Evolutionary conservation across 2,797 vertebrate species (phyloP), one percentile per base, ranked within the genome.

Genomic region (Cygnus olor): DNA sequence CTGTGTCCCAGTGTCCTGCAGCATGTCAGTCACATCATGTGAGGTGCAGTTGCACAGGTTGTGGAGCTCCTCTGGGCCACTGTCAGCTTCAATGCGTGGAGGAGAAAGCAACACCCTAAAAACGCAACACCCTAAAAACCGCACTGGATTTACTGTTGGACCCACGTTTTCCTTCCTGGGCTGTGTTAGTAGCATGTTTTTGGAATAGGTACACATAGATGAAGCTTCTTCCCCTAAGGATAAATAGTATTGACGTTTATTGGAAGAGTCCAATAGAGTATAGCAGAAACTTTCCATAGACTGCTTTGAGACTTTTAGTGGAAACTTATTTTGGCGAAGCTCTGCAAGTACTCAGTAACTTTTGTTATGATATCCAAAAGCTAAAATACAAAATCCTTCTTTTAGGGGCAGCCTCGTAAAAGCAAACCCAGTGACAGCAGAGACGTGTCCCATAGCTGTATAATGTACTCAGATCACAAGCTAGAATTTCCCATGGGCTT

Each of bases 271-370:
- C 61, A 60, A n/a, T 19, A 57, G 54, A 85, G 24, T 21, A 10
- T 7, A 72, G 65, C 86, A 92, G 65, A 90, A 88, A 80, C n/a
- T 81, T 90, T 92, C 91, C 53, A 10, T 63, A 19, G 80, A 22
- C 63, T 30, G 10, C 85, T 85, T 68, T 12, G 70, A 90, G 72
- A 25, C 69, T 81, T 93, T 64, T 45, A 89, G 77, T 88, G 74
- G 86, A 95, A 95, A 86, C 64, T 68, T 64, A 30, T 20, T 94
- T 89, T 92, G 90, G 73, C 90, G 94, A 70, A 88, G n/a, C 66
- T 94, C 82, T 87, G 71, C 61, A 83, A 86, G 38, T 57, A 61
- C 47, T 82, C 47, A 25, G 3, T 92, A 78, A 68, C 92, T 76
- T 92, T 79, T 19, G 15, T 71, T 81, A 42, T 49, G 64, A 87